These are phyloP conservation scores for Catharus ustulatus DNA, from an alignment of 2,797 vertebrate genomes.

Conservation along the genomic window DNA sequence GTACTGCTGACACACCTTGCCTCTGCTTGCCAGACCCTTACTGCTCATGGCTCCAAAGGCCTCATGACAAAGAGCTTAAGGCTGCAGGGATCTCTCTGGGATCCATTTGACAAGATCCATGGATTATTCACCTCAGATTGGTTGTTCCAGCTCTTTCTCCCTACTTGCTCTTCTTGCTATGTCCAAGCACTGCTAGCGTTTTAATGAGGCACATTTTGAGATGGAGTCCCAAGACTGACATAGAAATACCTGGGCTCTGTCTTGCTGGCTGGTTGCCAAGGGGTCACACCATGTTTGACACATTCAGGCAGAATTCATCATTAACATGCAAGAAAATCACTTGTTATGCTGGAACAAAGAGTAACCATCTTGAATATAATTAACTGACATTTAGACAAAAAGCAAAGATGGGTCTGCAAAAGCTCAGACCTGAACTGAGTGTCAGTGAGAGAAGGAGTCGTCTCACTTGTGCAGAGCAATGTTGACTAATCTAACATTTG, in stretches of 20 bases:
- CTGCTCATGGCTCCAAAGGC: not conserved
- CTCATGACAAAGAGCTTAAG: not conserved
- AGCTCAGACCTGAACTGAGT: not conserved
- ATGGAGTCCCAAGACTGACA: not conserved
- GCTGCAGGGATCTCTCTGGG: not conserved
- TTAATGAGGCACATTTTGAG: not conserved
- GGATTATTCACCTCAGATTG: not conserved
- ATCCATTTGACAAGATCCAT: not conserved
- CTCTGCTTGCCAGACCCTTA: not conserved
- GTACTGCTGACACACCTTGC: not conserved
- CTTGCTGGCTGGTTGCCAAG: not conserved
- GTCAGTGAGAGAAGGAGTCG: not conserved
- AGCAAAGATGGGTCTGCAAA: not conserved
- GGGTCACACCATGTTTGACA: fast-evolving
- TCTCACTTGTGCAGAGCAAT: not conserved
- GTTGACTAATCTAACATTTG: not conserved
- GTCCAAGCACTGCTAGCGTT: not conserved
- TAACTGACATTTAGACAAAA: not conserved
- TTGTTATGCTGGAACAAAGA: not conserved
- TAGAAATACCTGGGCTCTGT: not conserved
- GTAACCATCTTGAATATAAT: not conserved
- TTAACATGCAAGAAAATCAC: not conserved
- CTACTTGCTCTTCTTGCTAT: not conserved
- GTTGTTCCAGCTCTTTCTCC: not conserved
- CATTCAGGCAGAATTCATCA: not conserved